Conservation (phyloP, 1,140 invertebrate species). For the Cataglyphis hispanica region DNA sequence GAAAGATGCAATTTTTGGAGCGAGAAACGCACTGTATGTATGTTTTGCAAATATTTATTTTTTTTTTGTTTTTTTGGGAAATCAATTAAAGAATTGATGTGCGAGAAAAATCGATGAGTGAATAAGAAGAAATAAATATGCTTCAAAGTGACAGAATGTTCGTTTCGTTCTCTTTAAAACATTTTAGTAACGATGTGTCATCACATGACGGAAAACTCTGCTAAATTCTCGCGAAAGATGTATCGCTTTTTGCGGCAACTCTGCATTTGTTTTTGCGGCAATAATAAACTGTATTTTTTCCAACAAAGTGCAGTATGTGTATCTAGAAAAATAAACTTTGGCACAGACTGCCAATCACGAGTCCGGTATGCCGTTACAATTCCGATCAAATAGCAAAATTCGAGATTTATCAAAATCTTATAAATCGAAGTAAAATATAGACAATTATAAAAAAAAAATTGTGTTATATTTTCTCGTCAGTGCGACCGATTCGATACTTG, state of each 20-base stretch:
- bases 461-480: slow-evolving; percentile 6
- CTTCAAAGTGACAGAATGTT: neutral
- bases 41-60: neutral
- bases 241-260: slow-evolving; percentile 32
- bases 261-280: slow-evolving; percentile 41
- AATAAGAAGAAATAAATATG: neutral
- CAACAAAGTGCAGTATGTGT: neutral
- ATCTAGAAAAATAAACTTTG: slow-evolving; percentile 30
- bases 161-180: neutral
- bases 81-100: neutral
- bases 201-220: neutral
- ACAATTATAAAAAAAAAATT: neutral
- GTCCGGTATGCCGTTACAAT: neutral
- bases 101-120: neutral
- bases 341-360: slow-evolving; percentile 25
- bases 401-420: slow-evolving; percentile 33
- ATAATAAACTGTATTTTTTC: slow-evolving; percentile 60
- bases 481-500: neutral
- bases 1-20: neutral
- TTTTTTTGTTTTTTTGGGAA: neutral
- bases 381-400: neutral
- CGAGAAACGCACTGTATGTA: too few relatives aligned
- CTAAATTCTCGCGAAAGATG: slow-evolving; percentile 7
- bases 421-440: neutral
- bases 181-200: slow-evolving; percentile 42